These are phyloP conservation scores for Morus bassanus DNA, from an alignment of 2,797 vertebrate species.

Conservation along the genomic window DNA sequence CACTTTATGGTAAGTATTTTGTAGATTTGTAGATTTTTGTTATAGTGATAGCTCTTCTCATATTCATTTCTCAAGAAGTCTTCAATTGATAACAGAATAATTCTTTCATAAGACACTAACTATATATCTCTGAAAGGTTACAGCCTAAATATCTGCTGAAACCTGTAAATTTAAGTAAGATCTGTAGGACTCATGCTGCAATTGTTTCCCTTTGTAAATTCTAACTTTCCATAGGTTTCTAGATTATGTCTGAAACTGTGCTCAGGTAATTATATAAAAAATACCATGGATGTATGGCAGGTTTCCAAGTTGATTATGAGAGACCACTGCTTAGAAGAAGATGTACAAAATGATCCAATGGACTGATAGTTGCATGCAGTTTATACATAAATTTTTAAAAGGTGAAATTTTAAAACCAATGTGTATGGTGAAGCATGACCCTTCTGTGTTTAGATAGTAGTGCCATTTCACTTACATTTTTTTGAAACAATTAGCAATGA, in stretches of 20 bases:
- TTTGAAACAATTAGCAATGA: neutral
- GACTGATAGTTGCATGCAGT: neutral
- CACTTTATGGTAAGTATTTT: neutral
- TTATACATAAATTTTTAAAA: neutral
- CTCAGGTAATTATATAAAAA: neutral
- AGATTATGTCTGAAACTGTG: neutral
- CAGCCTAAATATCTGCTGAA: neutral
- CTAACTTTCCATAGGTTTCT: neutral
- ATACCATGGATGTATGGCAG: neutral
- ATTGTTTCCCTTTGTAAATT: neutral
- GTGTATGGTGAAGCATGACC: neutral
- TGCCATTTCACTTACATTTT: neutral
- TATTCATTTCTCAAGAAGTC: neutral
- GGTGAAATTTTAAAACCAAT: neutral
- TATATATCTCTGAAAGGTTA: neutral
- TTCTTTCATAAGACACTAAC: neutral
- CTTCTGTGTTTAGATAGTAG: rapidly evolving
- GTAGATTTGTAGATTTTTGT: neutral
- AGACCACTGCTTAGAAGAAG: neutral
- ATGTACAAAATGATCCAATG: neutral
- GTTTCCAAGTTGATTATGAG: neutral
- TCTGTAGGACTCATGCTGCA: neutral
- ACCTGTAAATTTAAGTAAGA: neutral
- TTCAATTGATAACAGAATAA: neutral
- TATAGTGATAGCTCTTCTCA: neutral